A percentile compares a stretch with the other conserved stretches of the same genome.
Evolutionary conservation across 2,888 invertebrate species (phyloP).

Genomic region (Luperina nickerlii): DNA sequence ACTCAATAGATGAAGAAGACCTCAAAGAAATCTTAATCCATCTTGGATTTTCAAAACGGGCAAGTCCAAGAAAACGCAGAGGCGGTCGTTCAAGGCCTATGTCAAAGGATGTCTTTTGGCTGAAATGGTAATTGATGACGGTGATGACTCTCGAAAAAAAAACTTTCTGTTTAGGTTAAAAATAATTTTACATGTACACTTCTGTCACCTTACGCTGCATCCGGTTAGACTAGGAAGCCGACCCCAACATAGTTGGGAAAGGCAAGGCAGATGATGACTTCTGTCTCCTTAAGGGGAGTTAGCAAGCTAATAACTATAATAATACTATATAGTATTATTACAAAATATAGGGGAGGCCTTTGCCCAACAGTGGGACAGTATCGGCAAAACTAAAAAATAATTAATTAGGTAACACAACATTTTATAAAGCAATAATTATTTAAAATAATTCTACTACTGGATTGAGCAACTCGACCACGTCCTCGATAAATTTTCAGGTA

Average conservation of each 20-base stretch:
- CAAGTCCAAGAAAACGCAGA: neutral
- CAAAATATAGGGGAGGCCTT: neutral
- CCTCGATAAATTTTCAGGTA: conserved; percentile 6
- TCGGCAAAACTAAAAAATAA: neutral
- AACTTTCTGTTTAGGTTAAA: neutral
- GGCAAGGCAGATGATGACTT: no score
- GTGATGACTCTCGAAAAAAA: neutral
- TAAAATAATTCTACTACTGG: neutral
- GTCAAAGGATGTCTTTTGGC: no score
- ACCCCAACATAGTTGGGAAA: no score
- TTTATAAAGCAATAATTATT: neutral
- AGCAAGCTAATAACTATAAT: neutral
- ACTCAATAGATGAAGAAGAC: no score
- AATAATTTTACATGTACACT: neutral
- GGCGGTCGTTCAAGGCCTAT: neutral
- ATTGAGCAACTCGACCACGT: neutral
- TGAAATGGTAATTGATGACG: neutral
- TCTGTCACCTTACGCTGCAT: neutral
- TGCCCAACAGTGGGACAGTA: neutral
- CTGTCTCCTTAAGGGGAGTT: neutral
- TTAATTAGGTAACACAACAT: neutral
- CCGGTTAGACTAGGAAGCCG: no score
- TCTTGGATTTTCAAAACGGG: neutral
- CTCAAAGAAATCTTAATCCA: neutral
- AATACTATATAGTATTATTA: neutral